Conservation (phyloP, 2,888 invertebrate species). For the Agriotes lineatus region DNA sequence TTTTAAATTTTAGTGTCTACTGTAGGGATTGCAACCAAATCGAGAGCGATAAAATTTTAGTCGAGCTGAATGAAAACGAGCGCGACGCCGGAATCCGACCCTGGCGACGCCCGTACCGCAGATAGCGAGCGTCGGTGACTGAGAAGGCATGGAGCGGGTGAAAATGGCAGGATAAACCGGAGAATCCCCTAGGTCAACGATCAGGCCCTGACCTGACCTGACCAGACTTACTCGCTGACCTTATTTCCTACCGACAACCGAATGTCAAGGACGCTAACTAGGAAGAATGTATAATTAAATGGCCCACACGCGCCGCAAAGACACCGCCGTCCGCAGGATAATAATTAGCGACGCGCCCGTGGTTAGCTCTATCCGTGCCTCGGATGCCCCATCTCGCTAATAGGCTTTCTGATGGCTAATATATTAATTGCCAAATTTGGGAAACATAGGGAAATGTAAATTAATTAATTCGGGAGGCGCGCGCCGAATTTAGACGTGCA, state of each 20-base stretch:
- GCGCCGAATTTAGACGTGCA: slow-evolving; percentile 33
- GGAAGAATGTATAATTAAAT: slow-evolving; percentile 45
- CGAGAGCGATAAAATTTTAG: background rate
- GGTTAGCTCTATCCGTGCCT: background rate
- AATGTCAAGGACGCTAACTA: slow-evolving; percentile 50
- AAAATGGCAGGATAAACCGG: slow-evolving; percentile 60
- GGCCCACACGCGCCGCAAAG: background rate
- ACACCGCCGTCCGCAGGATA: slow-evolving; percentile 9
- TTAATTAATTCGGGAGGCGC: slow-evolving; percentile 38
- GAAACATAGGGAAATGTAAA: slow-evolving; percentile 35
- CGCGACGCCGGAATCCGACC: slow-evolving; percentile 28
- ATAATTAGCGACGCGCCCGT: background rate
- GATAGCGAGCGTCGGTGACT: slow-evolving; percentile 47
- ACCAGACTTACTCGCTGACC: slow-evolving; percentile 63
- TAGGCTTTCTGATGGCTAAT: slow-evolving; percentile 22
- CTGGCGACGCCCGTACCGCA: slow-evolving; percentile 38
- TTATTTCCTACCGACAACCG: slow-evolving; percentile 51
- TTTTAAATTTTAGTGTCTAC: background rate
- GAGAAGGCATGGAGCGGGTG: slow-evolving; percentile 55
- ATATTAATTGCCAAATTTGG: slow-evolving; percentile 38
- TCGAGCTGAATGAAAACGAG: background rate
- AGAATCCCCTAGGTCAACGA: slow-evolving; percentile 65
- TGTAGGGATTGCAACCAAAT: background rate
- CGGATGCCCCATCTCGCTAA: background rate
- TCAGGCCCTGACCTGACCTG: slow-evolving; percentile 62